Evolutionary conservation across 2,797 vertebrate species (phyloP), one percentile per base, ranked within the genome.

Genomic region (Enteromius fasciolatus): DNA sequence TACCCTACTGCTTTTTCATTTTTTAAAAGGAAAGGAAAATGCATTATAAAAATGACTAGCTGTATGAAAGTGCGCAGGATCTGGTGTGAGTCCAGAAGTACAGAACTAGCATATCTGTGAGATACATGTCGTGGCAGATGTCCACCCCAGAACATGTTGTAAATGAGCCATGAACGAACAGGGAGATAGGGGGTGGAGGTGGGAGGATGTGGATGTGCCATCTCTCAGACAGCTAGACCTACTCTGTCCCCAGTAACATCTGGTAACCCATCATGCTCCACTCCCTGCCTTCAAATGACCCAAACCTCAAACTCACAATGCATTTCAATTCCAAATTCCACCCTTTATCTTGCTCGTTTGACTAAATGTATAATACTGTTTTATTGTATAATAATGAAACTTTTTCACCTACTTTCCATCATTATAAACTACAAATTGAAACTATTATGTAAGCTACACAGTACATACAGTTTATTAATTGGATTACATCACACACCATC

Each of bases 291-390:
- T 54, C 82, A 80, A 84, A 90, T 94, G 91, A 93, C 92, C 93
- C 91, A 92, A 77, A 64, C 73, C 46, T 64, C 41, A 5, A 74
- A 14, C 83, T 92, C 89, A 84, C 1, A 85, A 91, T 91, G 92
- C 90, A 87, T 90, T 86, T 83, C 28, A 63, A 86, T 84, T 87
- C 90, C 87, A 87, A 59, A 57, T 68, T 54, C 33, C 94, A 93
- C 91, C 93, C 92, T 88, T 87, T 91, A 93, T 94, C 57, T 28
- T 67, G 6, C 44, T 83, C 88, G 46, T 87, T 87, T 87, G 90
- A 92, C 89, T 92, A 90, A 31, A 28, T 17, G 3, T 31, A 93
- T 39, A 36, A n/a, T 20, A 61, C 57, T 1, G 14, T 31, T 63
- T 63, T 17, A 31, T 63, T 31, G 59, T 63, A 61, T 61, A 61